Conservation (phyloP, 2,113 vertebrate species). For the Aepyceros melampus region DNA sequence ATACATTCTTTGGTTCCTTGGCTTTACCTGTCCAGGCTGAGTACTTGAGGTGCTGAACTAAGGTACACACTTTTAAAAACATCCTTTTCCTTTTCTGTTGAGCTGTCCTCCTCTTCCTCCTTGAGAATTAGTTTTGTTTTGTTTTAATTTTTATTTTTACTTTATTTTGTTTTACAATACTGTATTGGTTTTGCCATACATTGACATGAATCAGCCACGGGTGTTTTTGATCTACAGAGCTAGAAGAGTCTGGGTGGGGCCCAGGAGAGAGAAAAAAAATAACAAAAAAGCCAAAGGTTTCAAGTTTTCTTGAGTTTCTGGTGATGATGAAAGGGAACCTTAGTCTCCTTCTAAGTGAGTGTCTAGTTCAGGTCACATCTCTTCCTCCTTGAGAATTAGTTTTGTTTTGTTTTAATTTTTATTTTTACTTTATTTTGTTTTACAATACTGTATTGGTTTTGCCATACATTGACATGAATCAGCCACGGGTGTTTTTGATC, state of each 20-base stretch:
- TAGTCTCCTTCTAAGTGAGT: not conserved
- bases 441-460: no score
- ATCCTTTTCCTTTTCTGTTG: not conserved
- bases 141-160: no score
- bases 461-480: no score
- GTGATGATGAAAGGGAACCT: not conserved
- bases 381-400: no score
- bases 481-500: no score
- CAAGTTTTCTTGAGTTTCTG: not conserved
- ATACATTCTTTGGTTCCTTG: not conserved
- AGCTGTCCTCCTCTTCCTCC: not conserved
- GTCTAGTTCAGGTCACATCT: not conserved
- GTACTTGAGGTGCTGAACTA: not conserved
- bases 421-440: no score
- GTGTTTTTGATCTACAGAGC: not conserved
- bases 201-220: no score
- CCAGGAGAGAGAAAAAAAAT: not conserved
- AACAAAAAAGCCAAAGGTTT: not conserved
- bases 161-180: no score
- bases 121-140: not conserved
- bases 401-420: no score
- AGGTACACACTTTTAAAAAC: not conserved
- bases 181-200: no score
- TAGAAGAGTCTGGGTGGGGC: not conserved
- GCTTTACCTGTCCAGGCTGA: not conserved